Evolutionary conservation across 2,888 invertebrate species (phyloP).

Genomic region (Hydriomena furcata): DNA sequence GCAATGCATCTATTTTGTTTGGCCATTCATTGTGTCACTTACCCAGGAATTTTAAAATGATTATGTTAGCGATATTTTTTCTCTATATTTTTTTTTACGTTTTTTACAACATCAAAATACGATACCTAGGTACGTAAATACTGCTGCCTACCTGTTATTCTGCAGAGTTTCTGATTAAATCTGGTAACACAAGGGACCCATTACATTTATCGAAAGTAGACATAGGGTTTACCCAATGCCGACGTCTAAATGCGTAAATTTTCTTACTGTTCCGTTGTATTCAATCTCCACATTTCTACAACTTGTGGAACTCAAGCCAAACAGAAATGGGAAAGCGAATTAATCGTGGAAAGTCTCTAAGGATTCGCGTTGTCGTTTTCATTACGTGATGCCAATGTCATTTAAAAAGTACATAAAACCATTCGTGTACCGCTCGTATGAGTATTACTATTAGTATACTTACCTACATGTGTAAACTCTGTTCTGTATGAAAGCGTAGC

Average conservation of each 20-base stretch:
- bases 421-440: too few relatives aligned
- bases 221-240: not conserved
- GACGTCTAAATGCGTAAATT: not conserved
- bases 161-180: not conserved
- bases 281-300: not conserved
- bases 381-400: slow-evolving; percentile 56
- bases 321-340: slow-evolving; percentile 71
- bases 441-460: too few relatives aligned
- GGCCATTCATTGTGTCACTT: not conserved
- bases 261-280: not conserved
- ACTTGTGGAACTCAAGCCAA: slow-evolving; percentile 36
- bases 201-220: not conserved
- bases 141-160: too few relatives aligned
- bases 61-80: too few relatives aligned
- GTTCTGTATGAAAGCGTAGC: too few relatives aligned
- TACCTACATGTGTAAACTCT: too few relatives aligned
- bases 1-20: slow-evolving; percentile 7
- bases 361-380: slow-evolving; percentile 67
- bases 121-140: too few relatives aligned
- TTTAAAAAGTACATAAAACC: slow-evolving; percentile 38
- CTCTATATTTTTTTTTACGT: too few relatives aligned
- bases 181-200: not conserved
- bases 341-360: slow-evolving; percentile 76
- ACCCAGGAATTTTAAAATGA: too few relatives aligned
- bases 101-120: too few relatives aligned